Percentiles rank a stretch among this genome's conserved stretches.
Conservation (phyloP, 2,113 vertebrate genomes). For the Phyllopteryx taeniolatus region DNA sequence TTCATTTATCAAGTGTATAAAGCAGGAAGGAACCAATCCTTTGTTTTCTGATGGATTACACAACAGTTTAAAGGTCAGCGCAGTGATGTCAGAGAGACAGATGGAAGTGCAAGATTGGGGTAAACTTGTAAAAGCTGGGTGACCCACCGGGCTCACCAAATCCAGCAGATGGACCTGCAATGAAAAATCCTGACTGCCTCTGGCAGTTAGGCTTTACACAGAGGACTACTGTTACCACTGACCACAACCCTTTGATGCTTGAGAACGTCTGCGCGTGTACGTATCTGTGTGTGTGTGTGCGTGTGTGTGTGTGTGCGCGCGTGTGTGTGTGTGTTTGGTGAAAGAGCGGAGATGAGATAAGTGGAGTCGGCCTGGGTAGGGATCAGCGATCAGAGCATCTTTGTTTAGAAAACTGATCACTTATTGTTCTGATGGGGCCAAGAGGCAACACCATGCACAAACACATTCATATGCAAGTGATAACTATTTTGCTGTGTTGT, state of each 20-base stretch:
- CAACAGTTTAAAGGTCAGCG: too few species aligned
- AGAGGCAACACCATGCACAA: slow-evolving; percentile 30
- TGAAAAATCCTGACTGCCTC: background rate
- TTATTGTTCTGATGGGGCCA: slow-evolving; percentile 65
- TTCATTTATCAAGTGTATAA: background rate
- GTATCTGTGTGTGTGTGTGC: slow-evolving; percentile 15
- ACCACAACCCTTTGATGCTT: slow-evolving; percentile 43
- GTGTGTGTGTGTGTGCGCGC: slow-evolving; percentile 20
- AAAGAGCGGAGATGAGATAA: slow-evolving; percentile 66
- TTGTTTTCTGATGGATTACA: too few species aligned
- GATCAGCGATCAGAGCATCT: slow-evolving; percentile 66
- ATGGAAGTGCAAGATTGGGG: background rate
- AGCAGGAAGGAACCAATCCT: background rate
- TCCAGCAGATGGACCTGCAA: background rate
- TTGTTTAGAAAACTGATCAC: slow-evolving; percentile 68
- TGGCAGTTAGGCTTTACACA: slow-evolving; percentile 29
- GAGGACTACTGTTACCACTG: slow-evolving; percentile 50
- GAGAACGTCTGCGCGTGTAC: slow-evolving; percentile 26
- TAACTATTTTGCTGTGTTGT: slow-evolving; percentile 37
- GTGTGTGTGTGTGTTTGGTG: slow-evolving; percentile 30
- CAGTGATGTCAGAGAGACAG: background rate
- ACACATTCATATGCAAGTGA: slow-evolving; percentile 4
- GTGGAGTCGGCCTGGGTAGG: slow-evolving; percentile 64
- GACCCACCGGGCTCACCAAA: background rate
- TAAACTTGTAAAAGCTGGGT: background rate